Percentiles rank a stretch among this genome's conserved stretches.
These are phyloP conservation scores for Tetragnatha versicolor DNA, from an alignment of 1,140 invertebrate genomes.

Conservation along the genomic window DNA sequence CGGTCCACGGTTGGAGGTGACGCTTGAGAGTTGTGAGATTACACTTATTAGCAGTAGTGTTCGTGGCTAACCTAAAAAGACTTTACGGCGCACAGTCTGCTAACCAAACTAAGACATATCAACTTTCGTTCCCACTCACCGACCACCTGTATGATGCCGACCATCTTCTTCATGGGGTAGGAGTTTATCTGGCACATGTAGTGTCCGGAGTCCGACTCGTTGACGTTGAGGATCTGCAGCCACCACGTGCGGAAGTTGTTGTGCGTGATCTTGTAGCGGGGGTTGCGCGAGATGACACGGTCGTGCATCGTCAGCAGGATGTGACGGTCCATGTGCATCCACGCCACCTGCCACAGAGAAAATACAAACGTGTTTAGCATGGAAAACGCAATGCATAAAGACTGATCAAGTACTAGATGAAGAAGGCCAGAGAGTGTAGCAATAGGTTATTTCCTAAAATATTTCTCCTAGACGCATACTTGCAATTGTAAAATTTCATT, in stretches of 20 bases:
- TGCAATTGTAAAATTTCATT: too few relatives aligned
- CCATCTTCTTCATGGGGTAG: slow-evolving; percentile 82
- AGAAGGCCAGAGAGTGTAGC: too few relatives aligned
- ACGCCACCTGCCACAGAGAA: slow-evolving; percentile 74
- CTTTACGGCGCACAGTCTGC: neutral
- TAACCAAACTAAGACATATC: neutral
- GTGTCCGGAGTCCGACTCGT: slow-evolving; percentile 87
- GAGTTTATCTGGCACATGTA: slow-evolving; percentile 86
- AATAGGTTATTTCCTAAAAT: too few relatives aligned
- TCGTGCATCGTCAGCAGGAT: slow-evolving; percentile 88
- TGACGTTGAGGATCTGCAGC: slow-evolving; percentile 86
- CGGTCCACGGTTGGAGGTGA: too few relatives aligned
- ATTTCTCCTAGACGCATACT: too few relatives aligned
- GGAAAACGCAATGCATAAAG: too few relatives aligned
- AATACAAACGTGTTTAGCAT: slow-evolving; percentile 54
- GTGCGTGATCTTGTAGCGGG: slow-evolving; percentile 79
- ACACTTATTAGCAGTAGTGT: too few relatives aligned
- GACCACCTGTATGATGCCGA: slow-evolving; percentile 86
- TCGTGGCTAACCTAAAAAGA: too few relatives aligned
- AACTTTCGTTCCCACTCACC: slow-evolving; percentile 72
- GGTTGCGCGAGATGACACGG: slow-evolving; percentile 88
- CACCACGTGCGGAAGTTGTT: slow-evolving; percentile 89
- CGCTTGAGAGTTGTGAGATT: too few relatives aligned
- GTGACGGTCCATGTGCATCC: slow-evolving; percentile 87
- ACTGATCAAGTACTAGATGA: too few relatives aligned